Percentiles rank a stretch among this genome's conserved stretches.
These are phyloP conservation scores for Alloscopus bannaensis DNA, from an alignment of 2,888 invertebrate genomes.

Conservation along the genomic window DNA sequence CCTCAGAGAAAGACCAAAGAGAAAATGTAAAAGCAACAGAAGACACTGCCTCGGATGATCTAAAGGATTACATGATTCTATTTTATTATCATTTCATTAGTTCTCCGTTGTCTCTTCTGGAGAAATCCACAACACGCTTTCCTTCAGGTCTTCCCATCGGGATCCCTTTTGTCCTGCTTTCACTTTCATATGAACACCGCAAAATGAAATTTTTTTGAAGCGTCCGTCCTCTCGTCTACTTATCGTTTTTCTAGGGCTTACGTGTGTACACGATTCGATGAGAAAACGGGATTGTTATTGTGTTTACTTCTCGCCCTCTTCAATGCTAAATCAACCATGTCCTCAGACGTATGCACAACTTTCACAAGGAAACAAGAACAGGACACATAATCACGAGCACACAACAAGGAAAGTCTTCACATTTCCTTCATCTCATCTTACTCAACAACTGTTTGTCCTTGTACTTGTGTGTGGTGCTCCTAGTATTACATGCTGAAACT, in stretches of 20 bases:
- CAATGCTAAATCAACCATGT: constrained; percentile 56
- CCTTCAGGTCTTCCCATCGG: constrained; percentile 5
- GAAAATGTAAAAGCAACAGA: constrained; percentile 55
- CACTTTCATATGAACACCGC: not conserved
- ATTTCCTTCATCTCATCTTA: constrained; percentile 52
- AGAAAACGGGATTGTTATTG: constrained; percentile 32
- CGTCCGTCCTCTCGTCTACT: constrained; percentile 19
- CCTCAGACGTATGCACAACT: no score
- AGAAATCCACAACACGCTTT: not conserved
- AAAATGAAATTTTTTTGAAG: constrained; percentile 36
- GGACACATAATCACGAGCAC: not conserved
- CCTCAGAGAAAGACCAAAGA: constrained; percentile 1
- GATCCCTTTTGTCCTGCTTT: not conserved
- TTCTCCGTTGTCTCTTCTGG: constrained; percentile 23
- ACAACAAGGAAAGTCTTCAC: constrained; percentile 22
- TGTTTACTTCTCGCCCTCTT: constrained; percentile 55
- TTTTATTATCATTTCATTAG: constrained; percentile 55
- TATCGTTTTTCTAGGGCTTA: not conserved
- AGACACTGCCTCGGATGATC: constrained; percentile 42
- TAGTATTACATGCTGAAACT: constrained; percentile 45
- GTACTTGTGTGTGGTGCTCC: constrained; percentile 37
- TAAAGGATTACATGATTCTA: constrained; percentile 49
- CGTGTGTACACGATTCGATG: not conserved
- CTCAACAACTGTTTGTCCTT: constrained; percentile 44
- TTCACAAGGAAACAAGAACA: constrained; percentile 10